These are phyloP conservation scores for Discoglossus pictus DNA, from an alignment of 2,797 vertebrate species.

Conservation along the genomic window DNA sequence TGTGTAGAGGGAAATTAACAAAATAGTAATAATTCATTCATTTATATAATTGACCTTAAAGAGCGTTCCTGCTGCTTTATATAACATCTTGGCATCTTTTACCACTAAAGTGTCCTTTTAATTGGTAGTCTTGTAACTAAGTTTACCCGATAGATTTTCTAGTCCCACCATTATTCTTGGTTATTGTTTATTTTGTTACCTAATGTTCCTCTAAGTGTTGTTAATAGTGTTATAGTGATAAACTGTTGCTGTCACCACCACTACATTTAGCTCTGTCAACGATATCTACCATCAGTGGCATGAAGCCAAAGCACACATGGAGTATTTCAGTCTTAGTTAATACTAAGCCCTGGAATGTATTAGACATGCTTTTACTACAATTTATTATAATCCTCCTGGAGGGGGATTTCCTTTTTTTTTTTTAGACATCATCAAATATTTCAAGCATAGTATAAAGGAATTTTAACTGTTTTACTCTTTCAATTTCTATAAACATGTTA, in stretches of 20 bases:
- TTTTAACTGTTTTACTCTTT: background rate
- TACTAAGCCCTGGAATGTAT: slow-evolving; percentile 14
- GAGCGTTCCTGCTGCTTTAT: too few relatives aligned
- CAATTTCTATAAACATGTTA: background rate
- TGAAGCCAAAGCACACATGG: slow-evolving; percentile 17
- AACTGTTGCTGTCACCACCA: slow-evolving; percentile 13
- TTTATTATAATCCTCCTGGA: background rate
- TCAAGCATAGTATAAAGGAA: background rate
- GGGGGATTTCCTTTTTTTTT: background rate
- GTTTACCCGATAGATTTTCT: too few relatives aligned
- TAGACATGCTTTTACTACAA: slow-evolving; percentile 32
- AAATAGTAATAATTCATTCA: too few relatives aligned
- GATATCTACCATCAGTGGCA: slow-evolving; percentile 26
- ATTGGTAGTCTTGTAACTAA: too few relatives aligned
- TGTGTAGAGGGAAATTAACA: too few relatives aligned
- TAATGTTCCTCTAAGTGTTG: slow-evolving; percentile 9
- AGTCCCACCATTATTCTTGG: too few relatives aligned
- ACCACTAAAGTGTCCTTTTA: too few relatives aligned
- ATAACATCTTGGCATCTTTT: too few relatives aligned
- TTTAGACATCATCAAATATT: slow-evolving; percentile 8
- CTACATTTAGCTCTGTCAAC: slow-evolving; percentile 8
- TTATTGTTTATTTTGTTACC: slow-evolving; percentile 6
- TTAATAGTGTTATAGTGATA: slow-evolving; percentile 2
- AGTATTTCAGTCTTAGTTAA: slow-evolving; percentile 8
- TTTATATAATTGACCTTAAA: too few relatives aligned